Conservation (phyloP, 2,888 invertebrate genomes). For the Ormia ochracea region DNA sequence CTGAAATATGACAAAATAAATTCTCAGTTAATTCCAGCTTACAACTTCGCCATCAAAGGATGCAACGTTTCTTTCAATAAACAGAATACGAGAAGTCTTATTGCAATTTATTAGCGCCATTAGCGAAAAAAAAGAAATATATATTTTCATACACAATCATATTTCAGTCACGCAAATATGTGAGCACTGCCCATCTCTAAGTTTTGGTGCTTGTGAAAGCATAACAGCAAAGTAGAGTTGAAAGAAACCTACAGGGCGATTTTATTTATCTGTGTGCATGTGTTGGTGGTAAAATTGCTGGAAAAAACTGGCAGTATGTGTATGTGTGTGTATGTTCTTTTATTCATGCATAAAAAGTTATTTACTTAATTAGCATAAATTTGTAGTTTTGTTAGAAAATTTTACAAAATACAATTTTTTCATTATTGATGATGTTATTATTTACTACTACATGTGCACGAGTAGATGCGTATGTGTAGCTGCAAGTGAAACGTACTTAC, state of each 20-base stretch:
- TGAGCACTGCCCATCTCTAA: no score
- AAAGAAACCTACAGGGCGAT: background rate
- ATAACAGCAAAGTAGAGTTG: background rate
- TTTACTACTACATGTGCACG: background rate
- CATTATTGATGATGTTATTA: slow-evolving; percentile 46
- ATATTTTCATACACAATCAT: no score
- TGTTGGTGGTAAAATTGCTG: background rate
- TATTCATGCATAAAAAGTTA: slow-evolving; percentile 44
- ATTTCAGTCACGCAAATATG: no score
- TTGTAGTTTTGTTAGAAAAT: slow-evolving; percentile 51
- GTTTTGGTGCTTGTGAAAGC: background rate
- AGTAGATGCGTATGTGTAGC: background rate
- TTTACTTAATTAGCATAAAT: slow-evolving; percentile 61
- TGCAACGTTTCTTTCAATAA: no score
- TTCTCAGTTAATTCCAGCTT: no score
- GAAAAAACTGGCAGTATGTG: no score
- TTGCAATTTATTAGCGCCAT: no score
- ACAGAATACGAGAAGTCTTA: no score
- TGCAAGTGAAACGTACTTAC: background rate
- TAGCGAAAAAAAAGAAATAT: no score
- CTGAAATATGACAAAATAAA: no score
- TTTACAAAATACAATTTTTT: slow-evolving; percentile 43
- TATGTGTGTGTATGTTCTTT: background rate
- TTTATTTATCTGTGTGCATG: background rate
- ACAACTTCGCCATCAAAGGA: no score